Percentiles rank a stretch among this genome's conserved stretches.
These are phyloP conservation scores for Barypeithes pellucidus DNA, from an alignment of 2,888 invertebrate genomes.

Conservation along the genomic window DNA sequence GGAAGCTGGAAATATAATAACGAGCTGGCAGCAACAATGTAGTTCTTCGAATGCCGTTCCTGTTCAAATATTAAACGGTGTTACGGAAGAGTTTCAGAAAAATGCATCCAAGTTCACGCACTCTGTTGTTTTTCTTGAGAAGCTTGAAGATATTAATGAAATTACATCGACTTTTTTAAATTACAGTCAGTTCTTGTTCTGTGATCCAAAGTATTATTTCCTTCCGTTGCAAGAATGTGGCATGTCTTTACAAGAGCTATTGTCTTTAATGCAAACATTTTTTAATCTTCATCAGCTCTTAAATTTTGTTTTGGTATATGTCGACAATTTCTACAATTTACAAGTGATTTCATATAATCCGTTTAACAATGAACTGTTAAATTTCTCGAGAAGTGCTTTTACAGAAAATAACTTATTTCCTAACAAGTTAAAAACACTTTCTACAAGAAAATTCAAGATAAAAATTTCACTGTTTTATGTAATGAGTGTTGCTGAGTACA, in stretches of 20 bases:
- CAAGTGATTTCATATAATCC: slow-evolving; percentile 5
- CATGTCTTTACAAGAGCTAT: neutral
- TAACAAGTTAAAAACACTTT: slow-evolving; percentile 10
- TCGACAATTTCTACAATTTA: neutral
- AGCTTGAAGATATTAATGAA: slow-evolving; percentile 11
- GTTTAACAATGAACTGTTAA: neutral
- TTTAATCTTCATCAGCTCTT: slow-evolving; percentile 29
- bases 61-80: slow-evolving; percentile 28
- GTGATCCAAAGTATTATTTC: slow-evolving; percentile 29
- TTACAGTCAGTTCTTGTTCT: slow-evolving; percentile 23
- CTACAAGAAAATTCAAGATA: slow-evolving; percentile 17
- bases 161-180: slow-evolving; percentile 14
- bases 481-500: neutral
- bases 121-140: slow-evolving; percentile 23
- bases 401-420: slow-evolving; percentile 13
- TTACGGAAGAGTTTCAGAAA: slow-evolving; percentile 2
- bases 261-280: neutral
- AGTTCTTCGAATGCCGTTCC: neutral
- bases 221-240: slow-evolving; percentile 3
- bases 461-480: slow-evolving; percentile 15
- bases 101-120: slow-evolving; percentile 26
- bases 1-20: slow-evolving; percentile 12
- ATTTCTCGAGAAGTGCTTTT: neutral
- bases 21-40: slow-evolving; percentile 1
- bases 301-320: slow-evolving; percentile 23